Base-by-base conservation (phyloP, 2,797 vertebrate genomes). In the Propithecus deckenii region DNA sequence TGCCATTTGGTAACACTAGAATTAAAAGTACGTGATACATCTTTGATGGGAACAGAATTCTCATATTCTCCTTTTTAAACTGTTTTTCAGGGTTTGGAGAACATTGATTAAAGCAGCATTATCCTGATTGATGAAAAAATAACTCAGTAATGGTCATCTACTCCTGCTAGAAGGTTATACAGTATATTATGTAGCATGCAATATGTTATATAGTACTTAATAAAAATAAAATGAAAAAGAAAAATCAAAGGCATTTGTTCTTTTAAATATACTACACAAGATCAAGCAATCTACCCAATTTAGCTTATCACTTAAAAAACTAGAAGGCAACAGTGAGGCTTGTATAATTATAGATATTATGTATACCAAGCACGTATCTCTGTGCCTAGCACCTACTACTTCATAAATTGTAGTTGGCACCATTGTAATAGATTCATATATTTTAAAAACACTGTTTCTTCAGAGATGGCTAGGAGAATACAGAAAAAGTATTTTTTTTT, bases 31-130 rank as follows among this genome's bases (percentile, higher is more conserved):
- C 12, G 15, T 71, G 75, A 57, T 74, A 72, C 48, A 28, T 86
- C 28, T 92, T 72, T 63, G n/a, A 87, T 32, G 14, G 32, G 22
- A 94, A 61, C 61, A 90, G 43, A 88, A 89, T 97, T 94, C 74
- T 97, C 55, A 48, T 30, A 57, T 61, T 94, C 78, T 96, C 57
- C 65, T 83, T 89, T 91, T 93, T 90, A 89, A 96, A 91, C 89
- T 98, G 18, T 97, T 98, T 99, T 99, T 95, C 96, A 99, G 99
- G 99, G 99, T 65, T 99, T 99, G 94, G 99, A 99, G 97, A 99
- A 99, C 98, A 99, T 99, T 96, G 92, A 99, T 69, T 99, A 96
- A 99, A 22, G 86, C 91, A 95, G 63, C 48, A 28, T 76, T 95
- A 89, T 94, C 95, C 81, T 71, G 86, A 55, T 30, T 57, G 89